Conservation (phyloP, 2,888 invertebrate species). For the Lasius platythorax region DNA sequence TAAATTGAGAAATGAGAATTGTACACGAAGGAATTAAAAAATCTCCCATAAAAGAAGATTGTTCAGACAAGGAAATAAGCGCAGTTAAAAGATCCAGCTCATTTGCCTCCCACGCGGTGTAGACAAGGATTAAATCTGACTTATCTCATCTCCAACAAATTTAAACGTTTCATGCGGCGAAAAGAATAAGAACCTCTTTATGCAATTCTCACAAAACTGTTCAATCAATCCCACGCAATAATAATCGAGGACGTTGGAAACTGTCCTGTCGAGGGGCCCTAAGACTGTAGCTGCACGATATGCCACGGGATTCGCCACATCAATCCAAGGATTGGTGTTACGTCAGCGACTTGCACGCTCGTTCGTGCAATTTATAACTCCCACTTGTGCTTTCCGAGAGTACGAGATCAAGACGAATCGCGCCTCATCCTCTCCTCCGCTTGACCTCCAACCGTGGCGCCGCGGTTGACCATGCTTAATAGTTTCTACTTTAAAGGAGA, state of each 20-base stretch:
- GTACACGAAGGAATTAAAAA: background rate
- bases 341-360: slow-evolving; percentile 61
- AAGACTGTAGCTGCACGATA: slow-evolving; percentile 36
- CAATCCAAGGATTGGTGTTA: slow-evolving; percentile 59
- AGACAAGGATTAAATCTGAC: slow-evolving; percentile 36
- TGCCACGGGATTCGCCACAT: slow-evolving; percentile 47
- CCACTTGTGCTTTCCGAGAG: slow-evolving; percentile 63
- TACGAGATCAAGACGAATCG: slow-evolving; percentile 70
- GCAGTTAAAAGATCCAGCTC: slow-evolving; percentile 16
- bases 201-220: slow-evolving; percentile 33
- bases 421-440: slow-evolving; percentile 51
- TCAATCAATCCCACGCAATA: slow-evolving; percentile 52
- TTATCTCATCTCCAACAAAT: slow-evolving; percentile 48
- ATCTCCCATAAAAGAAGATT: background rate
- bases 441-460: slow-evolving; percentile 64
- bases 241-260: slow-evolving; percentile 48
- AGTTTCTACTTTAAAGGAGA: slow-evolving; percentile 79
- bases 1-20: slow-evolving; percentile 3
- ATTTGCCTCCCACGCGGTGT: slow-evolving; percentile 43
- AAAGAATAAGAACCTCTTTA: slow-evolving; percentile 18
- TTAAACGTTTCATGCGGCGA: slow-evolving; percentile 36
- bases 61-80: slow-evolving; percentile 15
- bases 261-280: slow-evolving; percentile 29
- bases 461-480: slow-evolving; percentile 74
- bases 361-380: slow-evolving; percentile 66